Evolutionary conservation across 2,797 vertebrate species (phyloP), one percentile per base, ranked within the genome.

Genomic region (Chloroceryle inda): DNA sequence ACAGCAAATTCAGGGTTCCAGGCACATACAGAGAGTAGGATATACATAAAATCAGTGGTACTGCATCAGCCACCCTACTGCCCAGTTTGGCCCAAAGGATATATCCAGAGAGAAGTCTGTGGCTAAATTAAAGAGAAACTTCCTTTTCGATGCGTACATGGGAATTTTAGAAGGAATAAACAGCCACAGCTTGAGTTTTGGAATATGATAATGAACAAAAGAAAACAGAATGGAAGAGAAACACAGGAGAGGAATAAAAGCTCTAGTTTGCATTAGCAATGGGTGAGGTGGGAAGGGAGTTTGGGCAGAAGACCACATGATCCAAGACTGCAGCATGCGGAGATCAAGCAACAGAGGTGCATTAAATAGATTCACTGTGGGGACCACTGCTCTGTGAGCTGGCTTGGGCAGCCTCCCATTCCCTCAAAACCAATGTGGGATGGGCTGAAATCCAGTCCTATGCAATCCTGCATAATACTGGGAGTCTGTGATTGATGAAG

Each of bases 61-160:
- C 31, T 50, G 40, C 40, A 74, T 33, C 50, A 72, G 63, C 12
- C 62, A 71, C 18, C 19, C 24, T 61, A 29, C 52, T 18, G 56
- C 33, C 23, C 24, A 5, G 12, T 40, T 31, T 72, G n/a, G 17
- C 17, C 23, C 44, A 74, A 15, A 66, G 47, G 21, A 66, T 6
- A 1, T 9, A 35, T 1, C 29, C 44, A 80, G 37, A n/a, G 10
- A 92, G 31, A 52, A 61, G 4, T 2, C 35, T 0, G 6, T 42
- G 40, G 37, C 44, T 72, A 33, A 69, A 72, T 42, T 50, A 55
- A 75, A 89, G 40, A 87, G 17, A 72, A 86, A 58, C 47, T 22
- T 49, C 21, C 33, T 31, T 77, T 84, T 2, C 1, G 33, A 49
- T 22, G 8, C 0, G 0, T 33, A 77, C 1, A 1, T 3, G 20